Evolutionary conservation across 2,888 invertebrate species (phyloP).

Genomic region (Lysandra coridon): DNA sequence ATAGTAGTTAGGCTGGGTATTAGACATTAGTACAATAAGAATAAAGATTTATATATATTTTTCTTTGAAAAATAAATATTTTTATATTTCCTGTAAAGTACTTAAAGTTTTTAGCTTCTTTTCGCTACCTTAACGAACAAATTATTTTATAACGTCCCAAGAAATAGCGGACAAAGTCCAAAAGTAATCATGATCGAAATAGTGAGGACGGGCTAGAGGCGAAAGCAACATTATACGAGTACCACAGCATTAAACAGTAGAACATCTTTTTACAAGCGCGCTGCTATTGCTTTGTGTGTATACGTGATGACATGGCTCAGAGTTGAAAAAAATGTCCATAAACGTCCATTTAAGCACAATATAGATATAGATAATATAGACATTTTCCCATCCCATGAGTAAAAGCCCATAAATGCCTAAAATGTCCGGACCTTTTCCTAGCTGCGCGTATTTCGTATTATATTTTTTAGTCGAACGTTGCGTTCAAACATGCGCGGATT

Average conservation of each 20-base stretch:
- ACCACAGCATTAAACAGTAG: not conserved
- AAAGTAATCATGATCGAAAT: not conserved
- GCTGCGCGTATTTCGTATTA: too few species aligned
- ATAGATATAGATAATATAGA: too few species aligned
- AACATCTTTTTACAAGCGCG: not conserved
- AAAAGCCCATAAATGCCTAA: too few species aligned
- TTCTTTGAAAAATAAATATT: constrained; percentile 28
- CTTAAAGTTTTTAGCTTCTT: constrained; percentile 3
- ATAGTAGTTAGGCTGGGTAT: constrained; percentile 21
- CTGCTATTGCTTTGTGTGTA: not conserved
- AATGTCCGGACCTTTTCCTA: too few species aligned
- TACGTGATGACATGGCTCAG: not conserved
- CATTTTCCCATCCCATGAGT: too few species aligned
- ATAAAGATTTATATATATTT: constrained; percentile 30
- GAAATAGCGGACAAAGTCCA: constrained; percentile 2
- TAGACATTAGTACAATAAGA: constrained; percentile 22
- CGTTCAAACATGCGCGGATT: too few species aligned
- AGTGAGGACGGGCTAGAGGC: constrained; percentile 8
- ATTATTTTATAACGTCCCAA: constrained; percentile 12
- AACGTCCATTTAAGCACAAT: too few species aligned
- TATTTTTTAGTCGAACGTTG: too few species aligned
- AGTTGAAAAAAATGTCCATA: too few species aligned
- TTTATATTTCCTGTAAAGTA: constrained; percentile 26
- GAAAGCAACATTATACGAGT: not conserved
- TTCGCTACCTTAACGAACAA: constrained; percentile 19